phyloP scores from a whole-genome alignment of 2,113 vertebrate species.

The Chaetura pelagica region DNA sequence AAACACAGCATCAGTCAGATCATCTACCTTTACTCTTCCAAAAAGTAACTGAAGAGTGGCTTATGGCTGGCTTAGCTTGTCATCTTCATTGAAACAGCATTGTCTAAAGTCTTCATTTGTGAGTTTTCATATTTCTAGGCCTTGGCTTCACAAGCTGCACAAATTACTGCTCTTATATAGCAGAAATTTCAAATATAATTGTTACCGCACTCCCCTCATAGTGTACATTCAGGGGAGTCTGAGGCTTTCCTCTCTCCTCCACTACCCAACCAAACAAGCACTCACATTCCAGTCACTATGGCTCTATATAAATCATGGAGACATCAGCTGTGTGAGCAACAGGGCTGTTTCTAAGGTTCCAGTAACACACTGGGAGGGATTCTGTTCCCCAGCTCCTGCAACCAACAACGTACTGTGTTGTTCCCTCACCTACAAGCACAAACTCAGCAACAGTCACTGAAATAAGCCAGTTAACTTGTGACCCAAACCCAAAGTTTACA shows the following conservation, averaged over 20 bases:
- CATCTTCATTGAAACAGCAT: background rate
- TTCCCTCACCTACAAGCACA: background rate
- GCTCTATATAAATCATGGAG: background rate
- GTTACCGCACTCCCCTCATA: background rate
- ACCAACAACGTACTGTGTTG: background rate
- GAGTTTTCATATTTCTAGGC: background rate
- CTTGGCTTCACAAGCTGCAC: background rate
- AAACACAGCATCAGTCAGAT: background rate
- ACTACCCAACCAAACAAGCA: background rate
- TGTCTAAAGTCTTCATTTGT: background rate
- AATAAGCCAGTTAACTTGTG: background rate
- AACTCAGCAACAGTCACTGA: background rate
- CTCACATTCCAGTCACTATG: background rate
- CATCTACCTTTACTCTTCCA: background rate
- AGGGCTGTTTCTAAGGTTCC: background rate
- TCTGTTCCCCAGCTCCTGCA: background rate
- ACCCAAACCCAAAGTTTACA: background rate
- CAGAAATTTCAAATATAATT: background rate
- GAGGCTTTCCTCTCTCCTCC: slow-evolving; percentile 2
- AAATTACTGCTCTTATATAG: background rate
- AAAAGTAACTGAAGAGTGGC: background rate
- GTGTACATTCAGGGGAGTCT: background rate
- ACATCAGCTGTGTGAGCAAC: background rate
- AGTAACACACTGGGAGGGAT: background rate
- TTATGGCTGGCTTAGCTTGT: background rate